Evolutionary conservation across 2,888 invertebrate species (phyloP), one percentile per base, ranked within the genome.

Genomic region (Mystacides longicornis): DNA sequence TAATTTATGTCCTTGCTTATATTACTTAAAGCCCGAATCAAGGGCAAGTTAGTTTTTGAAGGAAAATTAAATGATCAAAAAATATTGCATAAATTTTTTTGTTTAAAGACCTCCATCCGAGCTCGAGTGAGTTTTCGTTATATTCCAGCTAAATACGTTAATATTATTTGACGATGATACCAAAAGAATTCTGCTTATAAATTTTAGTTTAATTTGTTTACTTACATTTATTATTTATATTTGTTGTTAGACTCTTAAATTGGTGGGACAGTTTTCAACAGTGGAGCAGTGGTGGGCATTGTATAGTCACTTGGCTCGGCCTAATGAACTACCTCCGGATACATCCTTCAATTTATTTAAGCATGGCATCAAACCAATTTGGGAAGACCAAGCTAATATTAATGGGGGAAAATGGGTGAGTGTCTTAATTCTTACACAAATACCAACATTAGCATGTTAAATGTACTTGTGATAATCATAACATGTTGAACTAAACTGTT

Each of bases 231-330:
- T 43, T 16, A 14, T 43, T 14, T 43, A 14, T 43, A 14, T 43
- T 43, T 43, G 5, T 11, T 43, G 9, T 11, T 86, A 92, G 78
- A 89, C 93, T 68, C 81, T 97, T 67, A 89, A 92, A 73, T 77
- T 92, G 68, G 86, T 96, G 65, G 93, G 90, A 62, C 83, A 88
- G 68, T 89, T 93, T 73, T 89, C 84, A 54, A 89, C 89, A 61
- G 96, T 98, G 60, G 97, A 99, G 74, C 96, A 97, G 75, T 99
- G 97, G 84, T 99, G 98, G 98, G 85, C 87, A 33, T 79, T 94
- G 59, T 98, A 98, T 77, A 86, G 91, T 70, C 95, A 96, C 75
- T 78, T 97, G 67, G 83, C 88, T 63, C 83, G 95, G 66, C 92
- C 97, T 51, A 85, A 89, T 55, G 93, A 97, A 66, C 80, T 98